These are phyloP conservation scores for Hemistola chrysoprasaria DNA, from an alignment of 2,888 invertebrate genomes.

Conservation along the genomic window DNA sequence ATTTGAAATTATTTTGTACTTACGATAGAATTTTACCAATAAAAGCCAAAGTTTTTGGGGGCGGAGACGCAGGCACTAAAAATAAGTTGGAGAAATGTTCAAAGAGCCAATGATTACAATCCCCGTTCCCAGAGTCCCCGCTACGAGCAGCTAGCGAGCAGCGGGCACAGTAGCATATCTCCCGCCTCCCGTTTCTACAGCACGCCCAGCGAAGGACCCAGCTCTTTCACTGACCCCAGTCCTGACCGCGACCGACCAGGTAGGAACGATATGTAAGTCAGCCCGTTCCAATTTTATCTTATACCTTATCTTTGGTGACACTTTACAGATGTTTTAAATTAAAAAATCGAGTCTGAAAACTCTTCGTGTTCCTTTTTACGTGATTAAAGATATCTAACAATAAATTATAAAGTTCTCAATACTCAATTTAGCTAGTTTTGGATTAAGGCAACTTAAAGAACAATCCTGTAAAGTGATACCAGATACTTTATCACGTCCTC, in stretches of 20 bases:
- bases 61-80: too few relatives aligned
- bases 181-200: slow-evolving; percentile 66
- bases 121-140: slow-evolving; percentile 65
- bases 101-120: slow-evolving; percentile 8
- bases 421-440: too few relatives aligned
- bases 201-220: slow-evolving; percentile 69
- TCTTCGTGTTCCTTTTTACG: too few relatives aligned
- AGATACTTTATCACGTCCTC: slow-evolving; percentile 6
- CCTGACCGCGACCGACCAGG: slow-evolving; percentile 78
- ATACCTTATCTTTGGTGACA: slow-evolving; percentile 23
- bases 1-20: too few relatives aligned
- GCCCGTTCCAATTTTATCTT: slow-evolving; percentile 74
- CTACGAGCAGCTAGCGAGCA: slow-evolving; percentile 75
- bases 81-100: background rate
- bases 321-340: slow-evolving; percentile 10
- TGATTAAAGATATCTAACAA: too few relatives aligned
- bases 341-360: background rate
- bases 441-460: background rate
- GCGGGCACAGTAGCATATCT: slow-evolving; percentile 72
- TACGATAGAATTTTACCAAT: too few relatives aligned
- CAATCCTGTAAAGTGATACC: slow-evolving; percentile 4
- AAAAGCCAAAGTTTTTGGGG: too few relatives aligned
- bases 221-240: slow-evolving; percentile 68
- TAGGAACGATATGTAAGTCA: slow-evolving; percentile 82
- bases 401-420: too few relatives aligned